A percentile compares a stretch with the other conserved stretches of the same genome.
Evolutionary conservation across 2,797 vertebrate genomes (phyloP).

Genomic region (Falco berigora): DNA sequence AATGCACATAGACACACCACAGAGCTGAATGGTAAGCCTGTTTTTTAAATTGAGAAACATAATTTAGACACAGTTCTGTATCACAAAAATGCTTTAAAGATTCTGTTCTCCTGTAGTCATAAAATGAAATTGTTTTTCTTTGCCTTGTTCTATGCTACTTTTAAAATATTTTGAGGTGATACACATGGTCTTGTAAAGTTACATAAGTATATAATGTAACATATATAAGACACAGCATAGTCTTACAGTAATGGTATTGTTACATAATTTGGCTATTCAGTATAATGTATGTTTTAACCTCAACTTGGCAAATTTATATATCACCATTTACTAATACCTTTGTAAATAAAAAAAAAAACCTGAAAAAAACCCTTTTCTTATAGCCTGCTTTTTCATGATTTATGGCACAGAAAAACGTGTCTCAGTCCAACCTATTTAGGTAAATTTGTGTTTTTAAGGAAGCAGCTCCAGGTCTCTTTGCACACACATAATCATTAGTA

Average conservation of each 20-base stretch:
- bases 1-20: neutral
- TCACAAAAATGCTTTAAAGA: neutral
- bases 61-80: neutral
- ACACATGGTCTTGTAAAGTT: neutral
- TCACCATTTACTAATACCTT: neutral
- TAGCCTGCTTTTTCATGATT: neutral
- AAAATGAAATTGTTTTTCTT: neutral
- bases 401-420: neutral
- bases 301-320: neutral
- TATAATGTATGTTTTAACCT: neutral
- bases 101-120: neutral
- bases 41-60: neutral
- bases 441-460: neutral
- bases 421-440: neutral
- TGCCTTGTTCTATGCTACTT: neutral
- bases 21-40: neutral
- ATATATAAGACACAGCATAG: accelerated
- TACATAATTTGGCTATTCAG: neutral
- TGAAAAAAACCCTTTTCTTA: neutral
- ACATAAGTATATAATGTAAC: neutral
- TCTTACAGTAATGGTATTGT: neutral
- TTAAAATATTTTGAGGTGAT: neutral
- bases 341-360: neutral
- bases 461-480: neutral
- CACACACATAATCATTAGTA: neutral